These are phyloP conservation scores for Mesoclemmys tuberculata DNA, from an alignment of 2,113 vertebrate species.

Conservation along the genomic window DNA sequence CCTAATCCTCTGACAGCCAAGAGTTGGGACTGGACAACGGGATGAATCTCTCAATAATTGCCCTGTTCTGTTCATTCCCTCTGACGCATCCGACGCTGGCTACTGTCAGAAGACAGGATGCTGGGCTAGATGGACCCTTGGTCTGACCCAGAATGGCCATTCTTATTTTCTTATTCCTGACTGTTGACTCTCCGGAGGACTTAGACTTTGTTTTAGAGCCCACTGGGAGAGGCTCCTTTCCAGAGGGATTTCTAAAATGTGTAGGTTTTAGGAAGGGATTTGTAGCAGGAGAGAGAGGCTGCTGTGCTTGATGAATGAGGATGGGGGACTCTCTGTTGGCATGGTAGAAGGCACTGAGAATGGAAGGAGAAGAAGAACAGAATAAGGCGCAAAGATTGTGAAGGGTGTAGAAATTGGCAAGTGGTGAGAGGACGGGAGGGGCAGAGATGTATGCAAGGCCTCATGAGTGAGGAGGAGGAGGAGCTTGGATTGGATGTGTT, in stretches of 20 bases:
- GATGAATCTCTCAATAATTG: too few relatives aligned
- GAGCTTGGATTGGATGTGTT: accelerated
- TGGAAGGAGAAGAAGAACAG: background rate
- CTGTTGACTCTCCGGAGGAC: background rate
- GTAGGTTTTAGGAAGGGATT: background rate
- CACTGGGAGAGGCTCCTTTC: background rate
- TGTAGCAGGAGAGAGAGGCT: background rate
- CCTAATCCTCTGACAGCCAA: too few relatives aligned
- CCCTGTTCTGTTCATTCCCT: too few relatives aligned
- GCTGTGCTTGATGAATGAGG: background rate
- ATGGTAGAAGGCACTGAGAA: accelerated
- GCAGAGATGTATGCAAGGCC: accelerated
- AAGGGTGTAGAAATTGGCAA: accelerated
- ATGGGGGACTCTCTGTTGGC: background rate
- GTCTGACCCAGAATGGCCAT: background rate
- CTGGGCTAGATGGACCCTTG: too few relatives aligned
- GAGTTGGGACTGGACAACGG: too few relatives aligned
- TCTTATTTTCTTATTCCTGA: background rate
- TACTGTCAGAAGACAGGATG: too few relatives aligned
- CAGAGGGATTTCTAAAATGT: background rate
- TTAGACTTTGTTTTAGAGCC: background rate
- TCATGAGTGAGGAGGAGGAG: accelerated
- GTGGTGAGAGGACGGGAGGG: background rate
- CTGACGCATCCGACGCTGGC: too few relatives aligned
- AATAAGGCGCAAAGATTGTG: background rate